These are phyloP conservation scores for Holothuria leucospilota DNA, from an alignment of 53 echinoderm and acorn worm species.

Conservation along the genomic window DNA sequence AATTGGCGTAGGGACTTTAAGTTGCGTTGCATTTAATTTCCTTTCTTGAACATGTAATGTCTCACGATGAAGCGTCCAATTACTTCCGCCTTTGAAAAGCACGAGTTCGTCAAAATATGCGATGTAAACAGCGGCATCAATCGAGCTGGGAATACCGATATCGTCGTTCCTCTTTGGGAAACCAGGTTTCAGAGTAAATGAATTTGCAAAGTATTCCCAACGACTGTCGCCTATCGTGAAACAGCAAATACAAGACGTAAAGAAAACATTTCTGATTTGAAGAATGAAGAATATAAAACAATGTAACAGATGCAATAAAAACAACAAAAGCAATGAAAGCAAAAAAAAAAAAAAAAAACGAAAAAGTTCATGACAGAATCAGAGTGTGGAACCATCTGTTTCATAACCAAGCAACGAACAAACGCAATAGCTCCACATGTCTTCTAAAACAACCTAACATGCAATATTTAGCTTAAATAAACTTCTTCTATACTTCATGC, in stretches of 20 bases:
- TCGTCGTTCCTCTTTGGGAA: conserved; percentile 14
- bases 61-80: conserved; percentile 4
- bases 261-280: too few species aligned
- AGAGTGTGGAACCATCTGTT: too few species aligned
- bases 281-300: too few species aligned
- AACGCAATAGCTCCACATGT: too few species aligned
- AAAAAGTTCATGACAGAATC: too few species aligned
- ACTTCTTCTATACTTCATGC: too few species aligned
- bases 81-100: neutral
- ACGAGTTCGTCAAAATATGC: neutral
- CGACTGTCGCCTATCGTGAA: neutral
- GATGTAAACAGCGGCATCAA: conserved; percentile 14
- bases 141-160: neutral
- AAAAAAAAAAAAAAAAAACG: too few species aligned
- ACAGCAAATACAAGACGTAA: neutral
- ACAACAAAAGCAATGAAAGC: too few species aligned
- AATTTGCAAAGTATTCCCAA: conserved; percentile 33
- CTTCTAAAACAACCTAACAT: too few species aligned
- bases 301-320: too few species aligned
- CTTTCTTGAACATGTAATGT: neutral
- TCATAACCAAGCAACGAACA: too few species aligned
- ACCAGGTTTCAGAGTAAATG: conserved; percentile 12
- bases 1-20: conserved; percentile 1
- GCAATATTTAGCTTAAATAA: too few species aligned
- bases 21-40: neutral